Percentiles rank a stretch among this genome's conserved stretches.
phyloP scores from a whole-genome alignment of 2,797 vertebrate genomes.

The Tangara arthus region DNA sequence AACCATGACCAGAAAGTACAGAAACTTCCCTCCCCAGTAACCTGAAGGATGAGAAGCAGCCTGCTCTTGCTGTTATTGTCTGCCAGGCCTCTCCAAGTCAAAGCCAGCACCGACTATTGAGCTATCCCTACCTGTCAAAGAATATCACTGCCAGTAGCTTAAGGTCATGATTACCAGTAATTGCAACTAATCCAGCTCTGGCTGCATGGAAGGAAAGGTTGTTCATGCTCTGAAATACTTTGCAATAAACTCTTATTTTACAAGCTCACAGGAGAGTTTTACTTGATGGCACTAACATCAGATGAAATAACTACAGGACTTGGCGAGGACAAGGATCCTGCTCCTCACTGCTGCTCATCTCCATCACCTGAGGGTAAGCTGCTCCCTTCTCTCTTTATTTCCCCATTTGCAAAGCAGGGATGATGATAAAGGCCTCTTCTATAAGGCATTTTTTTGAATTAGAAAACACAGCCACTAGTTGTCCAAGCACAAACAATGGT shows the following conservation, averaged over 20 bases:
- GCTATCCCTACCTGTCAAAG: background rate
- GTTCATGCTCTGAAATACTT: background rate
- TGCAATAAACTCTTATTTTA: background rate
- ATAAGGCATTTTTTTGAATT: background rate
- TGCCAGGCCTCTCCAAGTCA: background rate
- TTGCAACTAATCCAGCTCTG: background rate
- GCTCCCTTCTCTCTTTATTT: background rate
- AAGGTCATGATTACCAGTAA: background rate
- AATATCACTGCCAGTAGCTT: background rate
- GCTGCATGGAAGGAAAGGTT: background rate
- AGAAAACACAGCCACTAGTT: slow-evolving; percentile 32
- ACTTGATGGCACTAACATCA: background rate
- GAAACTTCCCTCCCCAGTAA: background rate
- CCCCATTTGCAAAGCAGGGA: background rate
- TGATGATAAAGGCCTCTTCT: slow-evolving; percentile 18
- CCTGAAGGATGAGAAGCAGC: background rate
- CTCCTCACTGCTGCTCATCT: background rate
- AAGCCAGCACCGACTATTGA: background rate
- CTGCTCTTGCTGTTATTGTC: background rate
- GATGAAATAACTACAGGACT: background rate
- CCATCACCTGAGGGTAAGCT: background rate
- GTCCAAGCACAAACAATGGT: slow-evolving; percentile 20
- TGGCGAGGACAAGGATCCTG: background rate
- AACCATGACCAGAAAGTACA: background rate
- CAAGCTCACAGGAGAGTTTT: background rate